Base-by-base conservation (phyloP, 1,140 invertebrate species). In the Macrobrachium rosenbergii region DNA sequence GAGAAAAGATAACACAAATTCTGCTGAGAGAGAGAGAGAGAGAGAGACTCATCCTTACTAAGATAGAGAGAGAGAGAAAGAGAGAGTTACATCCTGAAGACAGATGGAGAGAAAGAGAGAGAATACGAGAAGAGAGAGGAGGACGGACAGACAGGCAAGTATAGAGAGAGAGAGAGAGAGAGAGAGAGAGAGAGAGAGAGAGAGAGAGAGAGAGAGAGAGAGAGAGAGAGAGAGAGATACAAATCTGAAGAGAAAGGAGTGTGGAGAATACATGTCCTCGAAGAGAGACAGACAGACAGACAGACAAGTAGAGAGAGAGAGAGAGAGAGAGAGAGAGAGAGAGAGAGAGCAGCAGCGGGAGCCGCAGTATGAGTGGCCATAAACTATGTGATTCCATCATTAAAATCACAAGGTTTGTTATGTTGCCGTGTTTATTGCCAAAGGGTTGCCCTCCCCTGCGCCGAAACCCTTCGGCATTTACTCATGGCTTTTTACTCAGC, bases 281-380 rank as follows among this genome's bases (percentile, higher is more conserved):
- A 16, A 14, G 12, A 58, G 16, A 45, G 17, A n/a, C 10, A 21
- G 2, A 17, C 8, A 52, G 75, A 45, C 0, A n/a, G 43, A 43
- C 7, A 75, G 72, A 75, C 3, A 75, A 5, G 23, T 2, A 37
- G 21, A 75, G 19, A 75, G 67, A 72, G 67, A 23, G 21, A 43
- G 67, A 23, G 21, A 23, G 67, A 77, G 52, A 45, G 23, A 45
- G 75, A 77, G 23, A 45, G 75, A 77, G 75, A 45, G 75, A 77
- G 52, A 45, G 75, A 77, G 37, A 21, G 21, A 21, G 76, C 21
- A 45, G 21, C 45, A 78, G 76, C 10, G n/a, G 37, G 28, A 5
- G n/a, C 19, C 12, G 2, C n/a, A 62, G 45, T 17, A 59, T 45
- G 76, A 75, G 76, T 16, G 52, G 21, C 21, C 52, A 45, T 19